Conservation (phyloP, 2,113 vertebrate species). For the Zeus faber region DNA sequence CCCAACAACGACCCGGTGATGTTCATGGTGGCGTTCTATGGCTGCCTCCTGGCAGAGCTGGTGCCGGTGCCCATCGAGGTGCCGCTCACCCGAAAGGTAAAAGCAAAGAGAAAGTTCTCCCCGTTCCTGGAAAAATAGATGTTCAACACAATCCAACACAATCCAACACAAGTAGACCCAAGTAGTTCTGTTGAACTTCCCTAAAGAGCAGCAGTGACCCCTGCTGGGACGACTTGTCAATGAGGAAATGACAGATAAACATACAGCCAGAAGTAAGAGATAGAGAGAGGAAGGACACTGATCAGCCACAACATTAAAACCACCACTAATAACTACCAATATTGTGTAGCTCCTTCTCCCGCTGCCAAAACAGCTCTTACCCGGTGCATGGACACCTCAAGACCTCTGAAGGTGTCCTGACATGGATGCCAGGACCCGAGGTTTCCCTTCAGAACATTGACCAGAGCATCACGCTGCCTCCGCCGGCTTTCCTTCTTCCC, state of each 20-base stretch:
- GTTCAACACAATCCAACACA: background rate
- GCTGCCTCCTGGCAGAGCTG: conserved; percentile 91
- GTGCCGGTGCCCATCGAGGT: conserved; percentile 96
- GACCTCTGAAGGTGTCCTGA: too few relatives aligned
- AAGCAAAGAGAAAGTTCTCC: background rate
- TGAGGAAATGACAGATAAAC: background rate
- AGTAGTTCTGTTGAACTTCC: background rate
- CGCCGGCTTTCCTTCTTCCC: too few relatives aligned
- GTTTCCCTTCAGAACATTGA: too few relatives aligned
- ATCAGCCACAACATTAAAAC: too few relatives aligned
- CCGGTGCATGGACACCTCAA: too few relatives aligned
- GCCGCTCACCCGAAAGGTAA: conserved; percentile 93
- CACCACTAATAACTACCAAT: too few relatives aligned
- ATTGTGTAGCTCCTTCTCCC: too few relatives aligned
- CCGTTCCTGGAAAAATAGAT: background rate
- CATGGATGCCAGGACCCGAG: too few relatives aligned
- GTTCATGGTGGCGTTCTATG: conserved; percentile 98
- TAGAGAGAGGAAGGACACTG: too few relatives aligned
- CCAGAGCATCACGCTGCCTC: too few relatives aligned
- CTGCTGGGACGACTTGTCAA: conserved; percentile 41
- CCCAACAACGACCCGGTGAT: conserved; percentile 94
- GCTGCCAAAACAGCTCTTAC: too few relatives aligned
- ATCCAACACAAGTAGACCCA: background rate
- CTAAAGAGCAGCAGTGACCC: conserved; percentile 41
- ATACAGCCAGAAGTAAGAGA: too few relatives aligned